Percentiles rank a stretch among this genome's conserved stretches.
These are phyloP conservation scores for Chaenocephalus aceratus DNA, from an alignment of 2,113 vertebrate species.

Conservation along the genomic window DNA sequence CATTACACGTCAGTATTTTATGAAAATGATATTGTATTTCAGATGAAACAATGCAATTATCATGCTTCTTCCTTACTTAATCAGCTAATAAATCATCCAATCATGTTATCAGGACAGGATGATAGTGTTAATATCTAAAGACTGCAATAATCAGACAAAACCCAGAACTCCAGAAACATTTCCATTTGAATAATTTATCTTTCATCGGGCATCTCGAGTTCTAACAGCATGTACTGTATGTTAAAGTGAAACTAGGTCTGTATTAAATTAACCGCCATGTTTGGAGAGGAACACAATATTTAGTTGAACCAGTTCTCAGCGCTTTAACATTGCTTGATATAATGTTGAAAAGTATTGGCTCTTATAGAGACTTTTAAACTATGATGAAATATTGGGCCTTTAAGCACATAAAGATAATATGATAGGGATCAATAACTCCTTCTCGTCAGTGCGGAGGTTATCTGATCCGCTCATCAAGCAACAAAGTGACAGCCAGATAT, in stretches of 20 bases:
- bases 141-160: conserved; percentile 19
- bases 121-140: conserved; percentile 43
- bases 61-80: not conserved
- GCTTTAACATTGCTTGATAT: conserved; percentile 26
- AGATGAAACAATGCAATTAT: conserved; percentile 8
- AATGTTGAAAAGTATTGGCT: conserved; percentile 36
- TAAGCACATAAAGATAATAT: conserved; percentile 42
- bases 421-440: conserved; percentile 38
- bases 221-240: conserved; percentile 22
- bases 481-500: conserved; percentile 31
- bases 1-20: not conserved
- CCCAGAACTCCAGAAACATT: conserved; percentile 41
- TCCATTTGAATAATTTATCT: conserved; percentile 61
- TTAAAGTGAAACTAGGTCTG: conserved; percentile 48
- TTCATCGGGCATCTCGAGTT: conserved; percentile 59
- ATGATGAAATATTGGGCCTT: conserved; percentile 30
- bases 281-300: conserved; percentile 65
- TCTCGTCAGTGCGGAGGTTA: conserved; percentile 30
- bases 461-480: conserved; percentile 34
- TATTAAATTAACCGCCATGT: conserved; percentile 55
- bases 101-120: conserved; percentile 14
- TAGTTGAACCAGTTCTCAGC: conserved; percentile 26
- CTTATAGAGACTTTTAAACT: conserved; percentile 38
- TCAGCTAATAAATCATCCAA: conserved; percentile 6
- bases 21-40: conserved; percentile 1